Evolutionary conservation across 2,888 invertebrate species (phyloP), one percentile per base, ranked within the genome.

Genomic region (Apamea monoglypha): DNA sequence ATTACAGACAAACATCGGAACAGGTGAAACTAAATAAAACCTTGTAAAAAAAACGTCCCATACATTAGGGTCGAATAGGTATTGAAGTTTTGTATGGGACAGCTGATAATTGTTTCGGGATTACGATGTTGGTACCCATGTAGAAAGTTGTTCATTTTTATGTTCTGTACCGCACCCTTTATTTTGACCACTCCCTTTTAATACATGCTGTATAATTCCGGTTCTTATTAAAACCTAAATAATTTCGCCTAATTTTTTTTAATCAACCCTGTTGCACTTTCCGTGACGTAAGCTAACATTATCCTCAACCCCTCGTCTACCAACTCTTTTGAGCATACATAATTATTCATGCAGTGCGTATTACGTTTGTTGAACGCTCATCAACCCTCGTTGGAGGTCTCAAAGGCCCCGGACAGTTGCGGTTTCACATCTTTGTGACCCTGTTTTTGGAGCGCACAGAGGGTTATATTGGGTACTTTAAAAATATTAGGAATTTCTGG

Each of bases 321-420:
- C 18, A 76, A 87, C 83, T 82, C 80, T 85, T 84, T 86, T 80
- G 76, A 71, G 70, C 21, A 64, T 83, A 83, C 69, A 70, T 87
- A 88, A 90, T 90, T 88, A 90, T 89, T 90, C 88, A 89, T 89
- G 84, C 83, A 83, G 73, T 85, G 53, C 78, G 83, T 81, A 83
- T 89, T 82, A 82, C 85, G 84, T 87, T 80, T 83, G 85, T 85
- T 87, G 77, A 86, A 86, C 68, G 85, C 85, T 84, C 85, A 82
- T 84, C 82, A 86, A 89, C 85, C 90, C 86, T 82, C 81, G 81
- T 81, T 82, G 76, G 47, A 75, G 84, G 80, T 80, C 85, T 87
- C 90, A 90, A 91, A 90, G 89, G 90, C 71, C 82, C 77, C 82
- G 81, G 88, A 85, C 91, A 89, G 90, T 83, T 91, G 91, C 50